Evolutionary conservation across 2,797 vertebrate genomes (phyloP), one percentile per base, ranked within the genome.

Genomic region (Centropyge bicolor): DNA sequence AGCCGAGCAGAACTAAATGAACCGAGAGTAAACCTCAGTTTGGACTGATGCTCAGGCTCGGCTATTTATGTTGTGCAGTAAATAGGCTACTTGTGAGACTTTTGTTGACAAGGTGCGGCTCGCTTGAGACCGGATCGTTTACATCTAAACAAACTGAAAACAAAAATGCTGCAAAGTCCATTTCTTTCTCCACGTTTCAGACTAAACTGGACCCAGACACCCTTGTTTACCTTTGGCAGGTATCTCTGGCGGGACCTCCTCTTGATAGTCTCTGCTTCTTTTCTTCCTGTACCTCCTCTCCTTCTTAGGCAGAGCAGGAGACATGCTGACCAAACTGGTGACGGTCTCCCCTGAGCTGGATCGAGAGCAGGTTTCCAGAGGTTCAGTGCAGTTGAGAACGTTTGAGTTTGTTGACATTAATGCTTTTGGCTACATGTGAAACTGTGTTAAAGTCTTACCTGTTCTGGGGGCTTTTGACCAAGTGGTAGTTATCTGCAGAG

Each of bases 391-490:
- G 12, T 61, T 62, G 0, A 16, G 8, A 35, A 46, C 14, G 49
- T 59, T 6, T 46, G 6, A 35, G 27, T 43, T 66, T 40, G 41
- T 55, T 46, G 20, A 12, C 0, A 31, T 31, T 31, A 31, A 31
- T 31, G 27, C 27, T 31, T 20, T 8, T 27, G n/a, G 6, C 27
- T 54, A 2, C 11, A 19, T 11, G n/a, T 24, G n/a, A 70, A 52
- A 16, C 6, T 49, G 9, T 22, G 5, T 36, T 40, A 20, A 38
- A 24, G 85, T 79, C 95, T 54, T 95, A 98, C 98, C 98, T 98
- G 96, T 97, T 98, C 74, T 98, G 97, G 4, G 96, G 95, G 38
- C 96, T 97, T 93, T 97, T 98, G 91, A 98, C 97, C 95, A 99
- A 93, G 92, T 96, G 96, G 90, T 97, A 97, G 86, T 95, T 97